phyloP scores from a whole-genome alignment of 2,888 invertebrate genomes.

The Petrolisthes cinctipes region DNA sequence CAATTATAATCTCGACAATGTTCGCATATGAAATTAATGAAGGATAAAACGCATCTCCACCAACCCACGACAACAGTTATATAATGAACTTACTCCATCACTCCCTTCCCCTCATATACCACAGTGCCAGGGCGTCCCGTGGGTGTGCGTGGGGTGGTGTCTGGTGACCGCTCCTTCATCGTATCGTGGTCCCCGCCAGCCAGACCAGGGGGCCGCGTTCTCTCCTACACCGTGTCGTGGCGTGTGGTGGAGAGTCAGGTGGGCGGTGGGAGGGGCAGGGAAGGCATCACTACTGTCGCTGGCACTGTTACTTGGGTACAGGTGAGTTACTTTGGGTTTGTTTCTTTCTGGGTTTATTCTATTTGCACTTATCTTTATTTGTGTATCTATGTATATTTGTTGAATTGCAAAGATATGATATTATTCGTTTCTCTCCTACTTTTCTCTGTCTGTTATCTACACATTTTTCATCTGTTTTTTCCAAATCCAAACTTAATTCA shows the following conservation, averaged over 20 bases:
- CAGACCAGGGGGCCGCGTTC: conserved; percentile 53
- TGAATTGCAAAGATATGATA: too few relatives aligned
- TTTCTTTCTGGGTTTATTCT: background rate
- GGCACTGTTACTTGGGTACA: conserved; percentile 57
- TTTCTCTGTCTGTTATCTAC: too few relatives aligned
- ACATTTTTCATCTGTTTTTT: too few relatives aligned
- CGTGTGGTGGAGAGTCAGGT: conserved; percentile 44
- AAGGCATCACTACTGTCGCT: conserved; percentile 53
- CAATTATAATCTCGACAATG: too few relatives aligned
- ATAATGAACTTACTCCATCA: background rate
- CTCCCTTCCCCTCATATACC: background rate
- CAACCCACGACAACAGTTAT: conserved; percentile 8
- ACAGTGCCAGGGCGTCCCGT: conserved; percentile 60
- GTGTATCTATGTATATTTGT: too few relatives aligned
- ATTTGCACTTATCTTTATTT: background rate
- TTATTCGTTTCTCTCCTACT: too few relatives aligned
- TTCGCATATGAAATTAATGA: too few relatives aligned
- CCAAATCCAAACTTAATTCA: too few relatives aligned
- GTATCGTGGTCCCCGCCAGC: conserved; percentile 61
- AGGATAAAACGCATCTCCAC: too few relatives aligned
- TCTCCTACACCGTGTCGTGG: conserved; percentile 58
- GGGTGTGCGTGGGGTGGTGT: conserved; percentile 53
- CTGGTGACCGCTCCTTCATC: conserved; percentile 49
- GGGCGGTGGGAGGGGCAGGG: conserved; percentile 48
- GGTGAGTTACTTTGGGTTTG: conserved; percentile 23